Base-by-base conservation (phyloP, 2,113 vertebrate species). In the Chroicocephalus ridibundus region DNA sequence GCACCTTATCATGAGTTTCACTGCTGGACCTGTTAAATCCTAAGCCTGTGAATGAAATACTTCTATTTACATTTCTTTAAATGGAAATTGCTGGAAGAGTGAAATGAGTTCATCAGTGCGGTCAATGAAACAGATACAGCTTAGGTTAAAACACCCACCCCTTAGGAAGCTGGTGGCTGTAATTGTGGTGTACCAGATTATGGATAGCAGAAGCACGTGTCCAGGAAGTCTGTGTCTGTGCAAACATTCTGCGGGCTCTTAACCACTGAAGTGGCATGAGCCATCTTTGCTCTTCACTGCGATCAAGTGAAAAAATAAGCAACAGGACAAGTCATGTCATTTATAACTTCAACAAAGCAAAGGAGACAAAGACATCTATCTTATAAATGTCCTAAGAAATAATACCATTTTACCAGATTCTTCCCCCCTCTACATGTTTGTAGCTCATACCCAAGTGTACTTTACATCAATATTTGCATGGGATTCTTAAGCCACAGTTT, bases 121-220 rank as follows among this genome's bases (percentile, higher is more conserved):
- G 34, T 52, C 62, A 85, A n/a, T 5, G 13, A 78, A 75, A 90
- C 44, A 85, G 42, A 68, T 24, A 60, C 15, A 80, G 44, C 34
- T 75, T 58, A 36, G 52, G 42, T 71, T 71, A 90, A 82, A 68
- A 75, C 8, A 31, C 6, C 29, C 15, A 31, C 54, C 77, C 42
- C 36, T 85, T 76, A 12, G 40, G 62, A 82, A 85, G 40, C 11
- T 52, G 44, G 36, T 70, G 78, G 47, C 44, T 85, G 47, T 32
- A 64, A 49, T 8, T 79, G 65, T 55, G 47, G 70, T 38, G 58
- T 66, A 69, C 25, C 66, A 79, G 82, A 80, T 52, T 12, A 85
- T 2, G 13, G 58, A 49, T 0, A 71, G 38, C 51, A 87, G 74
- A 85, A 82, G 12, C 14, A 19, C 0, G 4, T 5, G 11, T 19